Base-by-base conservation (phyloP, 2,888 invertebrate species). In the Drosophila demipolita region DNA sequence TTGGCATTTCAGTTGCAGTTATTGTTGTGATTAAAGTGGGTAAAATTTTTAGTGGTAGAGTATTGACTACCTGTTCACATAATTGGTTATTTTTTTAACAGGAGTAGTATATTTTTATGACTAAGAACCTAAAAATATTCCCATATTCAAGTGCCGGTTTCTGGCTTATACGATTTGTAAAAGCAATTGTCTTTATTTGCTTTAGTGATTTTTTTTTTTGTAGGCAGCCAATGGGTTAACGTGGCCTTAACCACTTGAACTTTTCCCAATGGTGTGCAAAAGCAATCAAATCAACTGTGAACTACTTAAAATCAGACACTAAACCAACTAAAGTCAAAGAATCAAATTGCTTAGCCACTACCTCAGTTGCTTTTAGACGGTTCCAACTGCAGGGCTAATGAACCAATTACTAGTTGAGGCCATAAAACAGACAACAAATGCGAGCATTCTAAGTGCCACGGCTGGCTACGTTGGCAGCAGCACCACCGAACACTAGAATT, bases 331-430 rank as follows among this genome's bases (percentile, higher is more conserved):
- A 75, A 78, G 40, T 58, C 52, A 73, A 49, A 57, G 82, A 81
- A 75, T 81, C 73, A 70, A 83, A 87, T 83, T 84, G 87, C 69
- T 67, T 32, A 57, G 76, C 59, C 65, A 80, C 78, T 78, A 75
- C 78, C 78, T 71, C 63, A 78, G 69, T 66, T 76, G 72, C 54
- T 57, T 70, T 48, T 65, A 62, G 57, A 69, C 63, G 40, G 70
- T 66, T 72, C 35, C 40, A 65, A 73, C 78, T 87, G 87, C 77
- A 78, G 89, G 87, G 85, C 89, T 89, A 87, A 89, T 86, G 89
- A 89, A 89, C 85, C 89, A 84, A 86, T 89, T 86, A 89, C 89
- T 70, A 72, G 75, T 74, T 83, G 75, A 76, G 81, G 82, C 75
- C 85, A 83, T 89, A 89, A 86, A 86, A 79, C 71, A 78, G 76